phyloP scores from a whole-genome alignment of 2,113 vertebrate species.

The Theropithecus gelada region DNA sequence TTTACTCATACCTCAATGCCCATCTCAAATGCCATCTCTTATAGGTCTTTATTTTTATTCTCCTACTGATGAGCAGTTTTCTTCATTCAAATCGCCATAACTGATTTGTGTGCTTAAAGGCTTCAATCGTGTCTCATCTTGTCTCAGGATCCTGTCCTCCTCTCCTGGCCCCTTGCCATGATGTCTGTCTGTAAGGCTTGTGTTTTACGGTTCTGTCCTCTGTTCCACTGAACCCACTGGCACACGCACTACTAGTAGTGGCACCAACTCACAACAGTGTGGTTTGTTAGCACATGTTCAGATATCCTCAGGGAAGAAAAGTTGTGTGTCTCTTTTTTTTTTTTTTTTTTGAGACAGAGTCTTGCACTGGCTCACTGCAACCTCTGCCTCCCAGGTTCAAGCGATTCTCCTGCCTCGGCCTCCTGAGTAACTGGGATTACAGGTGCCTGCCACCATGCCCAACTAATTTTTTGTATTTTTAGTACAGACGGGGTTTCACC shows the following conservation, averaged over 20 bases:
- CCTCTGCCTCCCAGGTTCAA: no score
- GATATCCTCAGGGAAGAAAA: not conserved
- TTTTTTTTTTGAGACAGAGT: not conserved
- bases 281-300: not conserved
- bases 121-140: not conserved
- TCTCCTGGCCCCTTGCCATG: not conserved
- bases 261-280: not conserved
- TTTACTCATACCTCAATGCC: not conserved
- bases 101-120: not conserved
- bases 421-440: no score
- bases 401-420: no score
- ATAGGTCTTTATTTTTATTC: not conserved
- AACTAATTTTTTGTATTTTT: no score
- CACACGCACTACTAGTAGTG: not conserved
- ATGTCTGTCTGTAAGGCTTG: not conserved
- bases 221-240: not conserved
- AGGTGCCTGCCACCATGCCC: no score
- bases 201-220: not conserved
- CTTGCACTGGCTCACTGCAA: no score
- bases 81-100: not conserved
- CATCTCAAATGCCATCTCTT: not conserved
- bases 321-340: not conserved
- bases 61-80: not conserved
- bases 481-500: no score
- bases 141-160: fast-evolving